Evolutionary conservation across 1,140 invertebrate species (phyloP), one percentile per base, ranked within the genome.

Genomic region (Calephelis virginiensis): DNA sequence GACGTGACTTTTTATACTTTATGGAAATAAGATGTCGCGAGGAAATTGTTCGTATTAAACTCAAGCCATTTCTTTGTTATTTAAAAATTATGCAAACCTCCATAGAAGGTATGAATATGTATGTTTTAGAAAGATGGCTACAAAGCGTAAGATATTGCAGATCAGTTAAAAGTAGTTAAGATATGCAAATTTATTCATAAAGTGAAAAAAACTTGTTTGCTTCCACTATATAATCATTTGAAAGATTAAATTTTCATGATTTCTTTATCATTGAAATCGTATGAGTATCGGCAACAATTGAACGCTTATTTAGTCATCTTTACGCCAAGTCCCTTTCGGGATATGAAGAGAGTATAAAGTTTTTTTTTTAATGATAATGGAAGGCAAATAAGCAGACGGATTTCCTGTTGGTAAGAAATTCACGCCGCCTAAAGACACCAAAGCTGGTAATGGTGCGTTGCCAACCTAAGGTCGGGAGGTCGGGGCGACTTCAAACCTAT

Each of bases 61-160:
- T 60, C 74, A 68, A 64, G 67, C 73, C 77, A 77, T 75, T 81
- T 76, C 70, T 67, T 73, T 74, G 67, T 69, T 71, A 76, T 68
- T 66, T 68, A 78, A 69, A 79, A 82, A 82, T 82, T 82, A 82
- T 82, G 74, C 72, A 81, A 67, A 74, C 69, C 65, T 72, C 67
- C 66, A 72, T 73, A 71, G 64, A 75, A 71, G 53, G 67, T 50
- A 80, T 82, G 71, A 82, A 82, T 82, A 82, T 81, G 74, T 68
- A 82, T 76, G 68, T 65, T 64, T 62, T 43, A 45, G 48, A 49
- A 59, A 59, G 53, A 59, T 59, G 53, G 17, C 37, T 59, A 59
- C 28, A 64, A 64, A 17, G n/a, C 63, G 47, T 64, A 28, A 49
- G 45, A 38, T 50, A 38, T 47, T 38, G 38, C 48, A 47, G 48